Conservation (phyloP, 2,113 vertebrate genomes). For the Lepidothrix coronata region DNA sequence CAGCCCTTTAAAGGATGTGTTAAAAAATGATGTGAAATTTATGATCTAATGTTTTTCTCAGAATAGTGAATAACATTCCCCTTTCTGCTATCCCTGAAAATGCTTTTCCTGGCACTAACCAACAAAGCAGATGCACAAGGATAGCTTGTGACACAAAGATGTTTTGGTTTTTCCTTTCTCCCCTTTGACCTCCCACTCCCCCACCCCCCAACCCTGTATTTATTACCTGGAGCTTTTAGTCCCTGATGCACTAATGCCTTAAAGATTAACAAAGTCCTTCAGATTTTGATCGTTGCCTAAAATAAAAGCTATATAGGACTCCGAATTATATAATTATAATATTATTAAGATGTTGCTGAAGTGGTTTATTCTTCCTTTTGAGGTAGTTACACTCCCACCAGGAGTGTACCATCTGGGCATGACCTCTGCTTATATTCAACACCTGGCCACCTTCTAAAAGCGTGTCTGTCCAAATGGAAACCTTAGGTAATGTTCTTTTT, state of each 20-base stretch:
- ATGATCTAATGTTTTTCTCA: conserved; percentile 78
- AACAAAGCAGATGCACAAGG: conserved; percentile 54
- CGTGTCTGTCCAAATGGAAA: not conserved
- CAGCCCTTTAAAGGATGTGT: conserved; percentile 77
- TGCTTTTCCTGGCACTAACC: conserved; percentile 40
- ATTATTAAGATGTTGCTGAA: conserved; percentile 27
- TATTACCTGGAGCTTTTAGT: conserved; percentile 67
- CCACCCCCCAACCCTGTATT: not conserved
- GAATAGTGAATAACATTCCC: not conserved
- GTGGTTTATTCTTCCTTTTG: conserved; percentile 20
- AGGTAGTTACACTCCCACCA: not conserved
- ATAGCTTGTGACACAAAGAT: conserved; percentile 53
- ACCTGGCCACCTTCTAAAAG: not conserved
- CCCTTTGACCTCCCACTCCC: not conserved
- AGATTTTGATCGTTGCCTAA: conserved; percentile 67
- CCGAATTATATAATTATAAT: conserved; percentile 7
- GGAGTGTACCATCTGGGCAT: not conserved
- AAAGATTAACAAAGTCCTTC: conserved; percentile 73
- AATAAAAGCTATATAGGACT: conserved; percentile 51
- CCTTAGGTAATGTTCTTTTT: not conserved
- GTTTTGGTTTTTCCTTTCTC: not conserved
- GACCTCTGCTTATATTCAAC: not conserved
- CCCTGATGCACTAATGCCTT: conserved; percentile 81
- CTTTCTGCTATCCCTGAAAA: conserved; percentile 7
- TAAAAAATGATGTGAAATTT: conserved; percentile 88